Evolutionary conservation across 2,113 vertebrate species (phyloP).

Genomic region (Perccottus glenii): DNA sequence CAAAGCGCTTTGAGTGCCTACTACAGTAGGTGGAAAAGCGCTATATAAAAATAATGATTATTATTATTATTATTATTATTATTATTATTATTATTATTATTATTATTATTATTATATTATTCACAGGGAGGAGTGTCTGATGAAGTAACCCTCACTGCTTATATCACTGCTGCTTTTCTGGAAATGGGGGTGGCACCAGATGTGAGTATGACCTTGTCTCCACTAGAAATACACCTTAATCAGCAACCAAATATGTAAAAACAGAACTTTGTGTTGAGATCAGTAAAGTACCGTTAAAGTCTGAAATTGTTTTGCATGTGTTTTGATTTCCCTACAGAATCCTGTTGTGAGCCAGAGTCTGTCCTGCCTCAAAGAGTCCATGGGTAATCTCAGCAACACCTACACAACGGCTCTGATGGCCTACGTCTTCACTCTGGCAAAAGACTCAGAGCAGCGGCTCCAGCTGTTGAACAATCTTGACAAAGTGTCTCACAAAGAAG

Average conservation of each 20-base stretch:
- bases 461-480: not conserved
- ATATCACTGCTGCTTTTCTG: slow-evolving; percentile 75
- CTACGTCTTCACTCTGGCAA: slow-evolving; percentile 81
- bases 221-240: no score
- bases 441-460: slow-evolving; percentile 44
- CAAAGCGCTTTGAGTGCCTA: no score
- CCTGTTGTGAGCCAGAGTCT: not conserved
- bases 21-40: no score
- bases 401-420: slow-evolving; percentile 81
- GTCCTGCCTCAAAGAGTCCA: slow-evolving; percentile 60
- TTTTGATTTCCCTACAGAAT: not conserved
- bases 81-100: no score
- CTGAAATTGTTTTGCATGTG: not conserved
- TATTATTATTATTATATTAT: no score
- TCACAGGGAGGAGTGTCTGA: slow-evolving; percentile 83
- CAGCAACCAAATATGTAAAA: no score
- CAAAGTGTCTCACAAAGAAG: not conserved
- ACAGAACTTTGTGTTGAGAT: no score
- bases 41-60: no score
- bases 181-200: slow-evolving; percentile 71
- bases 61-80: no score
- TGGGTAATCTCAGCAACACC: slow-evolving; percentile 44
- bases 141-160: slow-evolving; percentile 81
- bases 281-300: no score
- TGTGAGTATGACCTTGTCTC: slow-evolving; percentile 38